These are phyloP conservation scores for Slavum lentiscoides DNA, from an alignment of 2,888 invertebrate genomes.

Conservation along the genomic window DNA sequence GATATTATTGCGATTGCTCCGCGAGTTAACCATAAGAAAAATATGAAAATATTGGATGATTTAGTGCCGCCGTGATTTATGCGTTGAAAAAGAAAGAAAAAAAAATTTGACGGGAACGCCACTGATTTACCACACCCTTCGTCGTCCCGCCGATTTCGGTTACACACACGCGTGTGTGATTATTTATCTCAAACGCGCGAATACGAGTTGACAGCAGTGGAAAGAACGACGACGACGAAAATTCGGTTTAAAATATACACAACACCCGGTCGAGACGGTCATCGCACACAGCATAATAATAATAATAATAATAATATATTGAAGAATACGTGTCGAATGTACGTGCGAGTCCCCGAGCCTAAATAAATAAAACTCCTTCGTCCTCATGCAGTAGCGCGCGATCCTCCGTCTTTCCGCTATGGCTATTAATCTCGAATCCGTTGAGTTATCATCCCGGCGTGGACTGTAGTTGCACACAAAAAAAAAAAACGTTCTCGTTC, in stretches of 20 bases:
- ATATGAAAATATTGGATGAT: too few relatives aligned
- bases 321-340: background rate
- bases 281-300: background rate
- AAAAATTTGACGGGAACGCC: too few relatives aligned
- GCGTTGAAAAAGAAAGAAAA: too few relatives aligned
- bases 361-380: conserved; percentile 25
- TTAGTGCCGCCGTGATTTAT: too few relatives aligned
- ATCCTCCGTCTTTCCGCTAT: background rate
- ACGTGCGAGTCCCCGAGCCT: background rate
- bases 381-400: background rate
- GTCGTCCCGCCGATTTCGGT: background rate
- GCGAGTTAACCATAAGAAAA: too few relatives aligned
- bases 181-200: conserved; percentile 1
- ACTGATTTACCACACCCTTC: background rate
- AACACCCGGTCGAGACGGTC: background rate
- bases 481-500: too few relatives aligned
- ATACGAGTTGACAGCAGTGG: too few relatives aligned
- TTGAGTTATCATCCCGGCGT: background rate
- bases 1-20: too few relatives aligned
- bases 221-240: background rate
- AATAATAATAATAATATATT: too few relatives aligned
- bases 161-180: background rate
- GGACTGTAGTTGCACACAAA: too few relatives aligned
- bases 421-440: conserved; percentile 21
- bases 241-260: background rate